Conservation (phyloP, 2,797 vertebrate species). For the Neosilurus hyrtlii region DNA sequence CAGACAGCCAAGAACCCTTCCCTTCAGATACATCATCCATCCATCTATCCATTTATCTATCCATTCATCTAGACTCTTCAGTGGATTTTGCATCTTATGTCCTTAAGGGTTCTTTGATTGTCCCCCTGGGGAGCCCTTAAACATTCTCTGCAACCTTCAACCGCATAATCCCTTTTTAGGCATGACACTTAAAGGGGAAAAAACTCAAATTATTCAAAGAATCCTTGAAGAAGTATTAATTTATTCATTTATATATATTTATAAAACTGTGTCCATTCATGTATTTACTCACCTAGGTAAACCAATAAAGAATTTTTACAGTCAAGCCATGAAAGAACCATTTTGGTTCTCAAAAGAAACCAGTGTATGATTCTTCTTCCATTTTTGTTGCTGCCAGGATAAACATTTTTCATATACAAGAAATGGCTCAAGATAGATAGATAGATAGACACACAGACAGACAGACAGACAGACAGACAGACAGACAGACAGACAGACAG, state of each 20-base stretch:
- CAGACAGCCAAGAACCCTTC: not conserved
- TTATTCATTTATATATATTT: not conserved
- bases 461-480: no score
- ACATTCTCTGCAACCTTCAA: not conserved
- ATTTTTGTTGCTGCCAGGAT: not conserved
- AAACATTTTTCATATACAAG: not conserved
- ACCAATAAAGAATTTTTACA: not conserved
- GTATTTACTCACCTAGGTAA: not conserved
- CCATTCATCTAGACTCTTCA: not conserved
- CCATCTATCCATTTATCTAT: not conserved
- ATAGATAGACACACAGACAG: not conserved
- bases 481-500: no score
- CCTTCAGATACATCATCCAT: not conserved
- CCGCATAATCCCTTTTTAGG: not conserved
- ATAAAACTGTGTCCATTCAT: not conserved
- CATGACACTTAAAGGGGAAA: not conserved
- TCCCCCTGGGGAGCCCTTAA: not conserved
- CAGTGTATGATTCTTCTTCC: not conserved
- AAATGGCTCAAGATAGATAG: not conserved
- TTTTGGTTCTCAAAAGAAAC: not conserved
- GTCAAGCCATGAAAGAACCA: not conserved
- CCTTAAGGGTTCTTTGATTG: not conserved
- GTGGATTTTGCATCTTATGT: not conserved
- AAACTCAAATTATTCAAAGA: not conserved
- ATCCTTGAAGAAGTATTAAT: not conserved